Evolutionary conservation across 2,113 vertebrate species (phyloP).

Genomic region (Ameiurus melas): DNA sequence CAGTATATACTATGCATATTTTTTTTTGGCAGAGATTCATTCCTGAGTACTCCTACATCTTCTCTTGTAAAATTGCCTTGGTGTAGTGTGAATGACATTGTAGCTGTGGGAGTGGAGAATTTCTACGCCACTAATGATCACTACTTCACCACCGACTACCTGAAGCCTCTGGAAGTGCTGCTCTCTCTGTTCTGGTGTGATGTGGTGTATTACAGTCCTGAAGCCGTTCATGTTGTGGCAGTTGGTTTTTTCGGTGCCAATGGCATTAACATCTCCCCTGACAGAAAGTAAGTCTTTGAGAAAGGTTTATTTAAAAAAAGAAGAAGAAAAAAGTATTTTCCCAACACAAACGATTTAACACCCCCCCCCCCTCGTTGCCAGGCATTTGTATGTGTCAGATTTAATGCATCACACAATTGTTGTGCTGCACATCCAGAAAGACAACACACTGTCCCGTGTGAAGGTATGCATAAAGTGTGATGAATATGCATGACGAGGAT

Average conservation of each 20-base stretch:
- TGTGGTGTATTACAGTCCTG: conserved; percentile 87
- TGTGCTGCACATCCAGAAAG: conserved; percentile 78
- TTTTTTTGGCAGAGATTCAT: background rate
- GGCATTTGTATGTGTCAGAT: conserved; percentile 85
- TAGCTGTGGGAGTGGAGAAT: conserved; percentile 82
- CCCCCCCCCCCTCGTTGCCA: conserved; percentile 58
- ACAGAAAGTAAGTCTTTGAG: conserved; percentile 76
- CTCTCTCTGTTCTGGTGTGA: conserved; percentile 76
- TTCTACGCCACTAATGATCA: conserved; percentile 94
- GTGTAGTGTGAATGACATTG: conserved; percentile 86
- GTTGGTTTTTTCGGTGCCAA: conserved; percentile 79
- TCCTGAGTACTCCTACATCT: background rate
- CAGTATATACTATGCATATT: background rate
- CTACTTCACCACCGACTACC: conserved; percentile 70
- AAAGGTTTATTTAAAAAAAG: background rate
- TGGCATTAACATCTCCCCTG: conserved; percentile 86
- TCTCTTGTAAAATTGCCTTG: conserved; percentile 23
- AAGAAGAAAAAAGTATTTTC: background rate
- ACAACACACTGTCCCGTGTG: conserved; percentile 73
- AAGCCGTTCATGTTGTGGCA: conserved; percentile 83
- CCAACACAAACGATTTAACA: background rate
- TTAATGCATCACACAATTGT: conserved; percentile 67
- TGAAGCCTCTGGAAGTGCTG: conserved; percentile 69
- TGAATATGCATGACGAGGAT: background rate
- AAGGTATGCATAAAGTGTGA: conserved; percentile 77